Evolutionary conservation across 1,140 invertebrate species (phyloP).

Genomic region (Brachionus angularis): DNA sequence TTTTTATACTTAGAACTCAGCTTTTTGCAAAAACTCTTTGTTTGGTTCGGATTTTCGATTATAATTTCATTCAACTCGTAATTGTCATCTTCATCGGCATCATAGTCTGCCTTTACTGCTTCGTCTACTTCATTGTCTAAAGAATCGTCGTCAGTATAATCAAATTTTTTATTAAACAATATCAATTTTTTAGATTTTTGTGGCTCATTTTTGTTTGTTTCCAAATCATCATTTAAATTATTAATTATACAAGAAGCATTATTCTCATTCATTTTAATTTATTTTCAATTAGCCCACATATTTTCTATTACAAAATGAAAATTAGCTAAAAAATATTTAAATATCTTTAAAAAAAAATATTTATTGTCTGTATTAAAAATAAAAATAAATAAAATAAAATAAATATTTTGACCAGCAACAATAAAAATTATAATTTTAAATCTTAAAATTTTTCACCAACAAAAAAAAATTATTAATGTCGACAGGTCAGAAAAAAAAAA

Average conservation of each 20-base stretch:
- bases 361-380: too few species aligned
- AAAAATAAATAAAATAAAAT: too few species aligned
- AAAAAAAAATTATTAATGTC: too few species aligned
- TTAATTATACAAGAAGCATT: too few species aligned
- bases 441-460: too few species aligned
- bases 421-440: too few species aligned
- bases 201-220: not conserved
- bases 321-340: too few species aligned
- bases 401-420: too few species aligned
- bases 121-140: not conserved
- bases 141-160: not conserved
- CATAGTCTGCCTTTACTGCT: not conserved
- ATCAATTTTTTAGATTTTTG: not conserved
- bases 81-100: not conserved
- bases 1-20: constrained; percentile 31
- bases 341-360: too few species aligned
- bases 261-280: too few species aligned
- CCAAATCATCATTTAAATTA: not conserved
- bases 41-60: not conserved
- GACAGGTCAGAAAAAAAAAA: too few species aligned
- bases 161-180: constrained; percentile 29
- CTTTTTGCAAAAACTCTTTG: constrained; percentile 20
- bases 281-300: constrained; percentile 1
- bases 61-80: not conserved
- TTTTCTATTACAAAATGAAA: too few species aligned